phyloP scores from a whole-genome alignment of 2,888 invertebrate species.

The Coelinius sp. region DNA sequence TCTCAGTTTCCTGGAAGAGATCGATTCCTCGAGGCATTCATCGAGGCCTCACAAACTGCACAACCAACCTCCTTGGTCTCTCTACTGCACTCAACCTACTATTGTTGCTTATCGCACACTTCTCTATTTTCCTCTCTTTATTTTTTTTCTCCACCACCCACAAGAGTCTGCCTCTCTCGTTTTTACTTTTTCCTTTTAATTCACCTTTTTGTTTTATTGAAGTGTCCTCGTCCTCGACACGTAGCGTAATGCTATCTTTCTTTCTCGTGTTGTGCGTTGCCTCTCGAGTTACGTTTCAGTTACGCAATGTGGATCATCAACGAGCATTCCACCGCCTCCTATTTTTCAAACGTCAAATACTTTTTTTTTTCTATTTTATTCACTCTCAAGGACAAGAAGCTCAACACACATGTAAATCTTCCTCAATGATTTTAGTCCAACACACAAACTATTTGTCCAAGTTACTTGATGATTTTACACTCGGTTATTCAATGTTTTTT shows the following conservation, averaged over 20 bases:
- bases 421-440: neutral
- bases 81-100: slow-evolving; percentile 8
- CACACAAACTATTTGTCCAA: too few species aligned
- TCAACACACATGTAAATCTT: neutral
- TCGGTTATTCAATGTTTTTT: too few species aligned
- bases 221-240: slow-evolving; percentile 30
- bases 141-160: slow-evolving; percentile 29
- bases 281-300: slow-evolving; percentile 51
- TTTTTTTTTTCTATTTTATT: slow-evolving; percentile 26
- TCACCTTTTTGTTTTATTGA: slow-evolving; percentile 1
- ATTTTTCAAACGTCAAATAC: slow-evolving; percentile 17
- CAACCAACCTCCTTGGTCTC: neutral
- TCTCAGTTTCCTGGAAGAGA: neutral
- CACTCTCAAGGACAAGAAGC: slow-evolving; percentile 34
- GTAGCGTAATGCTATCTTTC: slow-evolving; percentile 11
- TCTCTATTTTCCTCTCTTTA: slow-evolving; percentile 20
- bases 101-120: slow-evolving; percentile 32
- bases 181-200: neutral
- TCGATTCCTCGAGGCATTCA: neutral
- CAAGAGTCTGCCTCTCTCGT: neutral
- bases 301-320: slow-evolving; percentile 48
- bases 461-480: neutral
- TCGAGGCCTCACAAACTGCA: neutral
- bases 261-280: slow-evolving; percentile 35
- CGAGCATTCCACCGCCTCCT: slow-evolving; percentile 41